phyloP scores from a whole-genome alignment of 2,888 invertebrate genomes.

The Agriopis marginaria region DNA sequence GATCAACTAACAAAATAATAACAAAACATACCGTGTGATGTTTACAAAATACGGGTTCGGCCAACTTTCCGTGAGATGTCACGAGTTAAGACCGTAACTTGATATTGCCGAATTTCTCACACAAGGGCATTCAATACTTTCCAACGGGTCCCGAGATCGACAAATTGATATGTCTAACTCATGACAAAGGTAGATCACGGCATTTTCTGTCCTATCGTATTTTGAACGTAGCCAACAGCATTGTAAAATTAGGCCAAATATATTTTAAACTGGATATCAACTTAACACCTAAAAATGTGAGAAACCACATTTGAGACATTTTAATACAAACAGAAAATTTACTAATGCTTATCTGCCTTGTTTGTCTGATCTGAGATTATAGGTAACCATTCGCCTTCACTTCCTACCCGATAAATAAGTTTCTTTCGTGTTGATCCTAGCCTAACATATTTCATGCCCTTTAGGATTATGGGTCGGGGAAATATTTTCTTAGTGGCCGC shows the following conservation, averaged over 20 bases:
- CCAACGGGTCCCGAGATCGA: conserved; percentile 36
- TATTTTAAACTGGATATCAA: no score
- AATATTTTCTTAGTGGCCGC: conserved; percentile 54
- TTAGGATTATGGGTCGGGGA: conserved; percentile 50
- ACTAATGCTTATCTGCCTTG: no score
- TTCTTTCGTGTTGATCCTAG: conserved; percentile 57
- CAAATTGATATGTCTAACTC: conserved; percentile 47
- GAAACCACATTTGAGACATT: no score
- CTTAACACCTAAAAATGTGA: no score
- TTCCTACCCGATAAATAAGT: conserved; percentile 53
- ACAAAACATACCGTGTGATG: conserved; percentile 1
- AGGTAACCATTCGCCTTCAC: conserved; percentile 49
- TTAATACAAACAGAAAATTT: no score
- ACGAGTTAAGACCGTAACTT: conserved; percentile 35
- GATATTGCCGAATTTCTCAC: conserved; percentile 36
- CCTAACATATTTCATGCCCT: conserved; percentile 61
- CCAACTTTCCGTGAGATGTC: conserved; percentile 35
- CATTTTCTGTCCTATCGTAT: conserved; percentile 46
- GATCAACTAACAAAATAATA: conserved; percentile 3
- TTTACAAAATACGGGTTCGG: conserved; percentile 20
- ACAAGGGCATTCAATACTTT: conserved; percentile 35
- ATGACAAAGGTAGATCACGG: conserved; percentile 35
- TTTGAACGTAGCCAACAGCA: no score
- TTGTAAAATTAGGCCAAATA: no score
- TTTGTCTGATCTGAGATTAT: conserved; percentile 19